A percentile compares a stretch with the other conserved stretches of the same genome.
Conservation (phyloP, 2,888 invertebrate genomes). For the Diloba caeruleocephala region DNA sequence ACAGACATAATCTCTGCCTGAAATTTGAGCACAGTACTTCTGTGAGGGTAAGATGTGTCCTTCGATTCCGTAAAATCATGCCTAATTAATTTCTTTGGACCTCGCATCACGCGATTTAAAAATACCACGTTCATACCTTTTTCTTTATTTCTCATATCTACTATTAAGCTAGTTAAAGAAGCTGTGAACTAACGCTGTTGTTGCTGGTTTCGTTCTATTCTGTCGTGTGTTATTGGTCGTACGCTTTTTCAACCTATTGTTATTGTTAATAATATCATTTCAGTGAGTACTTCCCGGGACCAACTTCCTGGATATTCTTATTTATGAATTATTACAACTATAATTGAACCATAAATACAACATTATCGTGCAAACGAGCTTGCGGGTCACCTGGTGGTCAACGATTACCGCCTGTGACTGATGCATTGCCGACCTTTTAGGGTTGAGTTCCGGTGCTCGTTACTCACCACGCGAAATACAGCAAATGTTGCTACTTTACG, state of each 20-base stretch:
- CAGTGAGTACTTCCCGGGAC: background rate
- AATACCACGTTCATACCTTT: conserved; percentile 16
- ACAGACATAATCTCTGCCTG: too few relatives aligned
- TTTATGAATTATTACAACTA: background rate
- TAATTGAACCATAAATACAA: too few relatives aligned
- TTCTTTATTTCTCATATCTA: conserved; percentile 16
- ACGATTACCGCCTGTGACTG: too few relatives aligned
- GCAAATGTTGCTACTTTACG: too few relatives aligned
- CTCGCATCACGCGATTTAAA: conserved; percentile 5
- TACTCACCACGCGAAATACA: too few relatives aligned
- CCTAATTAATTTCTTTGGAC: background rate
- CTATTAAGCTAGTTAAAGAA: conserved; percentile 20
- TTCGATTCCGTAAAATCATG: too few relatives aligned
- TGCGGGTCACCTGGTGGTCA: too few relatives aligned
- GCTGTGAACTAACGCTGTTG: conserved; percentile 5
- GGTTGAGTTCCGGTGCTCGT: too few relatives aligned
- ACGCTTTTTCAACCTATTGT: conserved; percentile 7
- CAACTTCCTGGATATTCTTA: background rate
- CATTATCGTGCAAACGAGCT: background rate
- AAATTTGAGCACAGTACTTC: too few relatives aligned
- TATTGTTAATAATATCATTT: conserved; percentile 3
- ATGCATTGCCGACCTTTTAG: too few relatives aligned
- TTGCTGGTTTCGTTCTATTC: conserved; percentile 14
- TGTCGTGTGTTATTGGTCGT: conserved; percentile 19
- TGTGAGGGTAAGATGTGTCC: too few relatives aligned